Evolutionary conservation across 2,888 invertebrate genomes (phyloP), one percentile per base, ranked within the genome.

Genomic region (Drosophila eohydei): DNA sequence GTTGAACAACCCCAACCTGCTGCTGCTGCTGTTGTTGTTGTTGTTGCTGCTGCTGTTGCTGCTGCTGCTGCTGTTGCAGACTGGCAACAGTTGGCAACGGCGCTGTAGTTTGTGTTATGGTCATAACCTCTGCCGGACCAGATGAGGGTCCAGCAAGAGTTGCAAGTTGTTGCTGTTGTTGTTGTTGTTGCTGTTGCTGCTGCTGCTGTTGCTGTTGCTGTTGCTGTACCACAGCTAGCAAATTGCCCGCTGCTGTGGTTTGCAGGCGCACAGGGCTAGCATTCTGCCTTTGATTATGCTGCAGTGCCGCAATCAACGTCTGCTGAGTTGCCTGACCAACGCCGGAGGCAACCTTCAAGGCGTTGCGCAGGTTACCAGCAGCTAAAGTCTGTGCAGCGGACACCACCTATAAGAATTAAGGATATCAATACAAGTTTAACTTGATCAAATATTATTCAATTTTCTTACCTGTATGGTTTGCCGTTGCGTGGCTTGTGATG

Each of bases 221-320:
- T 74, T 94, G 94, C 9, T 95, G 94, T 14, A 94, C 93, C 21
- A 95, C 95, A 5, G 95, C 94, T 9, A 95, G 93, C 32, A 94
- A 91, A 38, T 94, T 94, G 8, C 94, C 93, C 41, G 93, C 91
- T 61, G 92, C 92, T 58, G 91, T 93, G 28, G 95, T 93, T 90
- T 95, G 94, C 73, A 95, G 93, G 57, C 94, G 94, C 32, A 95
- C 95, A 66, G 95, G 95, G 88, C 94, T 95, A 5, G 94, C 92
- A 74, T 93, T 94, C 80, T 94, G 94, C 2, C 94, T 91, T 92
- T 93, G 94, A 88, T 93, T 94, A 78, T 93, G 94, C 81, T 93
- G 94, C 40, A 92, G 84, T 83, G 94, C 94, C 26, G 94, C 94
- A 51, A 94, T 91, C 8, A 95, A 83, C 2, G 94, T 94, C 74